Evolutionary conservation across 2,888 invertebrate species (phyloP).

Genomic region (Leuctra nigra): DNA sequence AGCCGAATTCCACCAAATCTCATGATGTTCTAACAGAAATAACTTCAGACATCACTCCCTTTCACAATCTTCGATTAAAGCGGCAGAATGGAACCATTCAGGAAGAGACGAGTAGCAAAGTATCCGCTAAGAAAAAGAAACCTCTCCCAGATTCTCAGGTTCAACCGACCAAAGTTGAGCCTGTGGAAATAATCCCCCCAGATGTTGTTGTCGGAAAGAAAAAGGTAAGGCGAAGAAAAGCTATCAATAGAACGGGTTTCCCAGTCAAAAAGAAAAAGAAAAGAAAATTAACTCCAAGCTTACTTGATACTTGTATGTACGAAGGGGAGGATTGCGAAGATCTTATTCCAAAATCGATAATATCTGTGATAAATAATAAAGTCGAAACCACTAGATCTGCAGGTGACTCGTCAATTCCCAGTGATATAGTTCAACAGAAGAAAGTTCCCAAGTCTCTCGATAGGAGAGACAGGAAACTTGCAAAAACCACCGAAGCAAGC

Average conservation of each 20-base stretch:
- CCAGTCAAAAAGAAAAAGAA: conserved; percentile 79
- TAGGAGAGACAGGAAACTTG: background rate
- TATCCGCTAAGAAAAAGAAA: conserved; percentile 33
- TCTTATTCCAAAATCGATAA: conserved; percentile 15
- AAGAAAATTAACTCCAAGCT: conserved; percentile 45
- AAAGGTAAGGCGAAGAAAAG: conserved; percentile 58
- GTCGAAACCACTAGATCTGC: background rate
- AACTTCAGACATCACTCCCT: background rate
- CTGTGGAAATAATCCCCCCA: conserved; percentile 28
- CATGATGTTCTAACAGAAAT: background rate
- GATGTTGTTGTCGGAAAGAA: conserved; percentile 40
- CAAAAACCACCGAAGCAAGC: background rate
- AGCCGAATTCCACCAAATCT: background rate
- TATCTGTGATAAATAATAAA: conserved; percentile 13
- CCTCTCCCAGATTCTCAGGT: conserved; percentile 35
- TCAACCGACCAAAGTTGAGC: conserved; percentile 34
- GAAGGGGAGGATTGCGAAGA: conserved; percentile 12
- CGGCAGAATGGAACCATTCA: conserved; percentile 16
- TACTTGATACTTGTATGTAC: background rate
- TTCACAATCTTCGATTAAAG: conserved; percentile 26
- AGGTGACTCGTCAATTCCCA: background rate
- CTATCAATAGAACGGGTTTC: conserved; percentile 82
- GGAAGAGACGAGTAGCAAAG: background rate
- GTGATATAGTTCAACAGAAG: background rate
- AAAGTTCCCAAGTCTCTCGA: background rate